These are phyloP conservation scores for Polyommatus icarus DNA, from an alignment of 2,888 invertebrate genomes.

Conservation along the genomic window DNA sequence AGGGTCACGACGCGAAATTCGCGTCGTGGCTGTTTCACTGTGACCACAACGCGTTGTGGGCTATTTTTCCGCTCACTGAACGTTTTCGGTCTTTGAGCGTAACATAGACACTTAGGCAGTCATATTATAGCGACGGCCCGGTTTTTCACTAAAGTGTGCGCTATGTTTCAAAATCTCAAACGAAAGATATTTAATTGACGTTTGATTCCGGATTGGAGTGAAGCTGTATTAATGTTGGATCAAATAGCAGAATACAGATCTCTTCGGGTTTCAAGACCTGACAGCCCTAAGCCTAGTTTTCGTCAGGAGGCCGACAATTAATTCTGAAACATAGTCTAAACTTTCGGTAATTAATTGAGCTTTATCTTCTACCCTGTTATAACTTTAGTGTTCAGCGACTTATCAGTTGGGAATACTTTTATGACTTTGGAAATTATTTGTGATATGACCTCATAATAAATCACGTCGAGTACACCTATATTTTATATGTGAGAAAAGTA, in stretches of 20 bases:
- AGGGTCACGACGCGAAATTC: too few relatives aligned
- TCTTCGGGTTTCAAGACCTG: background rate
- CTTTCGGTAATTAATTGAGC: constrained; percentile 64
- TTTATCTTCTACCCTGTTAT: constrained; percentile 54
- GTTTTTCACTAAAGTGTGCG: background rate
- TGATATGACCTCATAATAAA: background rate
- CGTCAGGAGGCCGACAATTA: constrained; percentile 39
- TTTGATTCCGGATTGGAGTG: background rate
- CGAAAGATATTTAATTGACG: background rate
- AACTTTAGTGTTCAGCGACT: constrained; percentile 41
- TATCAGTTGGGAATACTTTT: constrained; percentile 34
- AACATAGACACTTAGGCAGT: too few relatives aligned
- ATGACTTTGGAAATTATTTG: constrained; percentile 1
- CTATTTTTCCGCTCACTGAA: too few relatives aligned
- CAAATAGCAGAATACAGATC: background rate
- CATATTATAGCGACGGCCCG: too few relatives aligned
- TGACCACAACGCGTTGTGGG: too few relatives aligned
- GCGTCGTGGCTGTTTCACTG: too few relatives aligned
- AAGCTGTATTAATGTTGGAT: background rate
- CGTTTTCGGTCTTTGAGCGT: too few relatives aligned
- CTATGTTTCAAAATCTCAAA: background rate
- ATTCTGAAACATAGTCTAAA: constrained; percentile 50
- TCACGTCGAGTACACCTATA: background rate
- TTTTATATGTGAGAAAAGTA: background rate
- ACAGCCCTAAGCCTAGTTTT: constrained; percentile 36